A percentile compares a stretch with the other conserved stretches of the same genome.
Conservation (phyloP, 2,797 vertebrate genomes). For the Petrocephalus schoutedeni region DNA sequence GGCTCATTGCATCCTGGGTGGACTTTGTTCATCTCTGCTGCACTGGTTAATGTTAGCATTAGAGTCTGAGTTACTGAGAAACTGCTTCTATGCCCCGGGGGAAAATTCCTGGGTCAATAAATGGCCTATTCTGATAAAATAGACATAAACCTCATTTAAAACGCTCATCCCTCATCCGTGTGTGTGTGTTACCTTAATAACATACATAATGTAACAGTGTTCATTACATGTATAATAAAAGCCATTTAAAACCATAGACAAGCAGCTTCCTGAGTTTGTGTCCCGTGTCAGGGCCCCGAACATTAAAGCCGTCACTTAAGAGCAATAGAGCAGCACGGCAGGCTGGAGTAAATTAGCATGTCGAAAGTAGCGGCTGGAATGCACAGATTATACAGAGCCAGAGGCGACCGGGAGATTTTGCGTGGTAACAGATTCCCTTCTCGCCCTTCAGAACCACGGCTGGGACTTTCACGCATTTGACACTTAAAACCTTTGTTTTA, state of each 20-base stretch:
- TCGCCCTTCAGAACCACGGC: neutral
- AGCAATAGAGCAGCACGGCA: neutral
- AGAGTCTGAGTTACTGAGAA: neutral
- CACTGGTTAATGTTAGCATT: neutral
- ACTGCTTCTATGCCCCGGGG: neutral
- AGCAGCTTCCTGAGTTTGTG: neutral
- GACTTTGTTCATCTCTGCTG: neutral
- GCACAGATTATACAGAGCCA: neutral
- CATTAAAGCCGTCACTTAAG: neutral
- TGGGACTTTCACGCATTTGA: neutral
- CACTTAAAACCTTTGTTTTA: constrained; percentile 3
- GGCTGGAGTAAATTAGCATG: neutral
- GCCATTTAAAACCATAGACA: neutral
- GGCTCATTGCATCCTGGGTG: neutral
- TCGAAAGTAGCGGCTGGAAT: neutral
- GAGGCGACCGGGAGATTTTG: neutral
- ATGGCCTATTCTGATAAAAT: neutral
- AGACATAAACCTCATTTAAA: constrained; percentile 1
- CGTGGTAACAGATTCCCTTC: neutral
- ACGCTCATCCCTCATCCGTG: neutral
- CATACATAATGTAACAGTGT: neutral
- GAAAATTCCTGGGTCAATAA: neutral
- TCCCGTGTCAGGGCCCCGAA: neutral
- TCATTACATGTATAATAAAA: neutral
- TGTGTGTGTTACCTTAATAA: neutral